These are phyloP conservation scores for Merluccius polli DNA, from an alignment of 2,797 vertebrate species.

Conservation along the genomic window DNA sequence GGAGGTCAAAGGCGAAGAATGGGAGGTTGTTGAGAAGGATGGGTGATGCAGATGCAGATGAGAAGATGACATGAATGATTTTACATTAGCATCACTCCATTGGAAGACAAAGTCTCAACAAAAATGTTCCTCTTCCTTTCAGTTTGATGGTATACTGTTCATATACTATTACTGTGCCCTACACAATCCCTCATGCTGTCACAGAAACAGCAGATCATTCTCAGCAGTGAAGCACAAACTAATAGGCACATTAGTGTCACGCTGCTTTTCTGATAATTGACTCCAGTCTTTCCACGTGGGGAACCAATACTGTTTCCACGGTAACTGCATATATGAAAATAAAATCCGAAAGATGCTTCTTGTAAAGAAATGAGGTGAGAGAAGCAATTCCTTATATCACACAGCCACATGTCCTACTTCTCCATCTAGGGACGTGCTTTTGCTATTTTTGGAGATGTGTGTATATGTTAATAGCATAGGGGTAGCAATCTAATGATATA, in stretches of 20 bases:
- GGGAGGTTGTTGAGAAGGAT: neutral
- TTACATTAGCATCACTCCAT: neutral
- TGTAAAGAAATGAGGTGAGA: slow-evolving; percentile 33
- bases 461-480: slow-evolving; percentile 28
- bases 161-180: neutral
- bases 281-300: slow-evolving; percentile 40
- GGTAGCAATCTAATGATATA: slow-evolving; percentile 12
- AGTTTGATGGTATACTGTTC: neutral
- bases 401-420: neutral
- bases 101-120: neutral
- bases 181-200: slow-evolving; percentile 24
- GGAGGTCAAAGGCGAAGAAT: neutral
- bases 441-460: slow-evolving; percentile 38
- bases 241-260: slow-evolving; percentile 50
- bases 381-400: slow-evolving; percentile 41
- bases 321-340: slow-evolving; percentile 58
- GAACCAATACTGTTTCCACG: slow-evolving; percentile 66
- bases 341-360: slow-evolving; percentile 49
- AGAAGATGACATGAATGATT: neutral
- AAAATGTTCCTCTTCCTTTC: neutral
- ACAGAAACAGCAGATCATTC: slow-evolving; percentile 18
- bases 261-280: slow-evolving; percentile 52
- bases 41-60: neutral
- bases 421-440: slow-evolving; percentile 29
- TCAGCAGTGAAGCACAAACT: slow-evolving; percentile 36